A percentile compares a stretch with the other conserved stretches of the same genome.
Evolutionary conservation across 2,888 invertebrate genomes (phyloP).

Genomic region (Tachina lurida): DNA sequence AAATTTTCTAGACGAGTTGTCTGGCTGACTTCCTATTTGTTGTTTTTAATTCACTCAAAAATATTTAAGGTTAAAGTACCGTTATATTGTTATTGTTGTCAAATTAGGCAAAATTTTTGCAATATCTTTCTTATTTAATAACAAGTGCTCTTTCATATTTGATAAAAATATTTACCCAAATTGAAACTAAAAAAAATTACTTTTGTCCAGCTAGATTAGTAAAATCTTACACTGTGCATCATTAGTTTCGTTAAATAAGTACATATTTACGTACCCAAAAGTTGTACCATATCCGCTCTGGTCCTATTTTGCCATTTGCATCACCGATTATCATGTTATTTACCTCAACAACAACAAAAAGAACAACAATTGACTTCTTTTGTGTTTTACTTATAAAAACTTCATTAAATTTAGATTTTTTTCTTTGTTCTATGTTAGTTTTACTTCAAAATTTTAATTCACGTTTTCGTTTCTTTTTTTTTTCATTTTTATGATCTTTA

Average conservation of each 20-base stretch:
- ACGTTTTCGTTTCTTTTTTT: slow-evolving; percentile 73
- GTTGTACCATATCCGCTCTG: neutral
- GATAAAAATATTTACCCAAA: too few relatives aligned
- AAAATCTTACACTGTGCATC: too few relatives aligned
- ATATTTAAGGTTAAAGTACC: too few relatives aligned
- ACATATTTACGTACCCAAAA: neutral
- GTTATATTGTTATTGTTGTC: too few relatives aligned
- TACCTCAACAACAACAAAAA: slow-evolving; percentile 65
- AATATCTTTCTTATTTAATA: too few relatives aligned
- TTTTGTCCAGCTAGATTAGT: too few relatives aligned
- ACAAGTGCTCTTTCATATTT: too few relatives aligned
- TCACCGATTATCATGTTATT: slow-evolving; percentile 57
- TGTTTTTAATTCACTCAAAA: too few relatives aligned
- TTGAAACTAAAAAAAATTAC: too few relatives aligned
- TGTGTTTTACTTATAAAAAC: slow-evolving; percentile 44
- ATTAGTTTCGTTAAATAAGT: neutral
- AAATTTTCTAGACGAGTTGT: too few relatives aligned
- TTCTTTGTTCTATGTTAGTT: slow-evolving; percentile 65
- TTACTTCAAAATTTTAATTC: slow-evolving; percentile 74
- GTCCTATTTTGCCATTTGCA: neutral
- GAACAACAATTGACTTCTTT: slow-evolving; percentile 17
- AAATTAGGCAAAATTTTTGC: too few relatives aligned
- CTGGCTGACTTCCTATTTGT: too few relatives aligned
- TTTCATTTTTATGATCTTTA: slow-evolving; percentile 73
- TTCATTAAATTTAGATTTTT: slow-evolving; percentile 54